Conservation (phyloP, 2,888 invertebrate species). For the Microctonus aethiopoides region DNA sequence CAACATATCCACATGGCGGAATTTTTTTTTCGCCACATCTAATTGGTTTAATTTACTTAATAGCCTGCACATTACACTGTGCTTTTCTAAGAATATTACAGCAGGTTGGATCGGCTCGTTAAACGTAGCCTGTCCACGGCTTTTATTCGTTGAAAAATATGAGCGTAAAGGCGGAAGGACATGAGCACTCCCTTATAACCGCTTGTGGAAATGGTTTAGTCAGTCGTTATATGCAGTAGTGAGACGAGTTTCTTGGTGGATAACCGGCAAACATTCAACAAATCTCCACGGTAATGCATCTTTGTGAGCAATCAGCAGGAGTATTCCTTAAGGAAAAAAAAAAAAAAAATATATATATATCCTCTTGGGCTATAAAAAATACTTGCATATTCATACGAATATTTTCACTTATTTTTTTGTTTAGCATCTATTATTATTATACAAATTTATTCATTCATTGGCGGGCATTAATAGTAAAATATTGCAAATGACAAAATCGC, state of each 20-base stretch:
- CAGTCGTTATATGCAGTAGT: constrained; percentile 22
- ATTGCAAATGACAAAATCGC: not conserved
- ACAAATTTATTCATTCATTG: not conserved
- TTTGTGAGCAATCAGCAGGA: not conserved
- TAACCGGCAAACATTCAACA: constrained; percentile 24
- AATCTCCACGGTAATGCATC: constrained; percentile 22
- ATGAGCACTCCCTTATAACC: constrained; percentile 15
- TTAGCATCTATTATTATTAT: no score
- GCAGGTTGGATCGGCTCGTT: constrained; percentile 39
- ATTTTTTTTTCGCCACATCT: constrained; percentile 43
- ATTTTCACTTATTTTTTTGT: no score
- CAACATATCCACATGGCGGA: constrained; percentile 31
- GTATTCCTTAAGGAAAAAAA: not conserved
- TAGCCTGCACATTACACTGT: constrained; percentile 45
- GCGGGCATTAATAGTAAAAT: not conserved
- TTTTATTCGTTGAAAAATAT: constrained; percentile 32
- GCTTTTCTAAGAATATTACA: constrained; percentile 47
- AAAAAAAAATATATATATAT: not conserved
- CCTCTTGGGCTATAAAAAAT: not conserved
- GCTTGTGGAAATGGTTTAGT: constrained; percentile 26
- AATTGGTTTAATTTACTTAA: constrained; percentile 55
- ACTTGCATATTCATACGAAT: not conserved
- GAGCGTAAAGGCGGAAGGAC: constrained; percentile 25
- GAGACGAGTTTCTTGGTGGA: constrained; percentile 23
- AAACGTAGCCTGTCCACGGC: constrained; percentile 35